Conservation (phyloP, 1,140 invertebrate genomes). For the Argopecten irradians region DNA sequence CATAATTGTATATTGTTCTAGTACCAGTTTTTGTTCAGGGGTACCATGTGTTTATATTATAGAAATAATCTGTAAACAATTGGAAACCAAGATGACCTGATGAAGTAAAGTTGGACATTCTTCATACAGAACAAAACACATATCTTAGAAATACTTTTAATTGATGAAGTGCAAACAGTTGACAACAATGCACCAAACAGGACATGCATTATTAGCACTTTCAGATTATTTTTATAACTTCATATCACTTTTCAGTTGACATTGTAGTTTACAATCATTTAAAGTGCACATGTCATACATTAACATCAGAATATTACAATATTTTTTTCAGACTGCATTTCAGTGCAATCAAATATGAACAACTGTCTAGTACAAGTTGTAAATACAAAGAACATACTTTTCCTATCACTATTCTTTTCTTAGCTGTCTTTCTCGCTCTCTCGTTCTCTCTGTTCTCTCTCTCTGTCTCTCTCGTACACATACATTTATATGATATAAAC, state of each 20-base stretch:
- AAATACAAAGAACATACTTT: not conserved
- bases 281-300: not conserved
- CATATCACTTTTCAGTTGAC: not conserved
- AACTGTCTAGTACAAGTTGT: constrained; percentile 3
- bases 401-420: too few species aligned
- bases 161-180: not conserved
- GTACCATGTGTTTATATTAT: too few species aligned
- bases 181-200: constrained; percentile 1
- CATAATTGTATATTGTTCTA: too few species aligned
- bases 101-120: too few species aligned
- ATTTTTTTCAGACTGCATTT: not conserved
- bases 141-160: not conserved
- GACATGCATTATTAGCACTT: not conserved
- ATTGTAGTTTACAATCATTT: not conserved
- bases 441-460: too few species aligned
- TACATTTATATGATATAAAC: not conserved
- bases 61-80: too few species aligned
- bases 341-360: not conserved
- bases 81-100: too few species aligned
- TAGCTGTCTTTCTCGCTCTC: not conserved
- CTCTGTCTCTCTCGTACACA: not conserved
- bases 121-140: not conserved
- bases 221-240: not conserved
- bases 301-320: not conserved
- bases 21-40: too few species aligned